These are phyloP conservation scores for Plumapathes pennacea DNA, from an alignment of 92 coral and sea anemone genomes.

Conservation along the genomic window DNA sequence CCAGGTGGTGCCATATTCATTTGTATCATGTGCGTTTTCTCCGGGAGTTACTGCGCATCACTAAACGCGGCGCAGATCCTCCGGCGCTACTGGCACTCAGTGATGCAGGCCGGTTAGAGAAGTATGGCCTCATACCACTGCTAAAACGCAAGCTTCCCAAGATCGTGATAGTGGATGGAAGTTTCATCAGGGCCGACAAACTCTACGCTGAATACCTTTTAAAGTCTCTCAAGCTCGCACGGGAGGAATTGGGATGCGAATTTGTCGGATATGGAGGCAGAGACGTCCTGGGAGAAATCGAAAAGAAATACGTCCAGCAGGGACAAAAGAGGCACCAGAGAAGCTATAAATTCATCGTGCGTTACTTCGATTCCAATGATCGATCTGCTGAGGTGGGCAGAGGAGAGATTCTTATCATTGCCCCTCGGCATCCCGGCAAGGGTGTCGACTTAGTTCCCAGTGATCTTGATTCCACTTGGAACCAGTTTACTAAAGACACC, in stretches of 20 bases:
- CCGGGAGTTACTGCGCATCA: conserved; percentile 65
- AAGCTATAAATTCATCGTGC: conserved; percentile 73
- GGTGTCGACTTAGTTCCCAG: conserved; percentile 56
- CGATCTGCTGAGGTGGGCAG: conserved; percentile 55
- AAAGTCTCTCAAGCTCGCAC: conserved; percentile 68
- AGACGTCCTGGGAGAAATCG: conserved; percentile 70
- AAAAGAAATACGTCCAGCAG: conserved; percentile 51
- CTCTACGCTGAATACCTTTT: conserved; percentile 55
- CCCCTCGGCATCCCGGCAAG: conserved; percentile 81
- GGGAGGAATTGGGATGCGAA: conserved; percentile 64
- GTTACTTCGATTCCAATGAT: conserved; percentile 50
- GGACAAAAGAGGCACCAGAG: conserved; percentile 60
- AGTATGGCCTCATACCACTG: conserved; percentile 70
- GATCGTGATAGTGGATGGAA: conserved; percentile 78
- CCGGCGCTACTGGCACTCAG: conserved; percentile 78
- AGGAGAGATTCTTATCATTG: conserved; percentile 70
- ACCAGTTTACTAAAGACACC: conserved; percentile 63
- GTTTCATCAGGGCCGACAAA: conserved; percentile 56
- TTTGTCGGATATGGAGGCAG: conserved; percentile 75
- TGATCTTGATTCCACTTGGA: conserved; percentile 69
- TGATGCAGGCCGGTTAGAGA: conserved; percentile 86
- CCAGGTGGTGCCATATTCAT: conserved; percentile 85
- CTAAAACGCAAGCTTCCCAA: conserved; percentile 68
- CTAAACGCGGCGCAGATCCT: conserved; percentile 73
- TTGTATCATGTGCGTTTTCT: conserved; percentile 79